Evolutionary conservation across 2,113 vertebrate species (phyloP), one percentile per base, ranked within the genome.

Genomic region (Phainopepla nitens): DNA sequence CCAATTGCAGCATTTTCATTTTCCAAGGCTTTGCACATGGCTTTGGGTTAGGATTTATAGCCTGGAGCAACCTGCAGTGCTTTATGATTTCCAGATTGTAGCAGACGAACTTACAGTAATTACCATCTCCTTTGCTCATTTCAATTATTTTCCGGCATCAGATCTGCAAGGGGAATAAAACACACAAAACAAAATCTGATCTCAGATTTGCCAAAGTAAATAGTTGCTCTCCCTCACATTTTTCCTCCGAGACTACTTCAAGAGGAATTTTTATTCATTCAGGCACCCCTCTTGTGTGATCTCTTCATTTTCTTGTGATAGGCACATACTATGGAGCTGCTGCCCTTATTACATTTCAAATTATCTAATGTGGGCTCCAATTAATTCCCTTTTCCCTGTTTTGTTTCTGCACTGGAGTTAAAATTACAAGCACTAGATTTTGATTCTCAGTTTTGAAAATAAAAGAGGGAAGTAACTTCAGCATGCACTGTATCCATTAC

Each of bases 11-110:
- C 49, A 53, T 78, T 97, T 91, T 78, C 62, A 84, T 95, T 94
- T 96, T 94, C 73, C 73, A 84, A 82, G 77, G 76, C 65, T 95
- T 93, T 95, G 57, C 83, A 68, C 19, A 0, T 94, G 89, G 65
- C 53, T 95, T 95, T 78, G 61, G 53, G 71, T 79, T 87, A 79
- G 44, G 57, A 89, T 88, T 94, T 83, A 78, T 71, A 53, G 65
- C 72, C 86, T 92, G 77, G 60, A 94, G 68, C 50, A 94, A 86
- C 51, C 72, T 97, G 56, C 39, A 73, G 5, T 87, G 41, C 39
- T 84, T 91, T n/a, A 79, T 75, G 51, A 91, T 68, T 93, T 95
- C 80, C 80, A 95, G 65, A 84, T 44, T 78, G 51, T 50, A 86
- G 51, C 35, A 89, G 76, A 82, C 41, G 62, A 87, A 70, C 20